Percentiles rank a stretch among this genome's conserved stretches.
phyloP scores from a whole-genome alignment of 2,888 invertebrate genomes.

The Agrilus cyanescens region DNA sequence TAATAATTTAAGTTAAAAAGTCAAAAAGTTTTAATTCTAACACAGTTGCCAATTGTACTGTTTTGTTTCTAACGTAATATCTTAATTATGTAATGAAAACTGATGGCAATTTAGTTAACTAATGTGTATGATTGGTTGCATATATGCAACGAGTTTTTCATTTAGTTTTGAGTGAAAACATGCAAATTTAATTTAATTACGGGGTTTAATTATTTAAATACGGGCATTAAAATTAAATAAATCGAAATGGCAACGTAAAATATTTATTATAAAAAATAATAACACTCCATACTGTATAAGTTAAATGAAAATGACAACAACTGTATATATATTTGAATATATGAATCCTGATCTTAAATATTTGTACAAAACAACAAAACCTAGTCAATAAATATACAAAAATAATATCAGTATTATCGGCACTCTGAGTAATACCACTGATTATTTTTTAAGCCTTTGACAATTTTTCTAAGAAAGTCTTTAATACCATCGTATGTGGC shows the following conservation, averaged over 20 bases:
- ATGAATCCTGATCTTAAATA: background rate
- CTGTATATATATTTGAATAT: slow-evolving; percentile 9
- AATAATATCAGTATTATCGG: slow-evolving; percentile 8
- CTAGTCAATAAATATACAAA: slow-evolving; percentile 13
- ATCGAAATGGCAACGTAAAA: background rate
- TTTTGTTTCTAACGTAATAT: too few relatives aligned
- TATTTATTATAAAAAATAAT: slow-evolving; percentile 16
- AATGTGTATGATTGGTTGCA: too few relatives aligned
- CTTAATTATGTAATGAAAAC: too few relatives aligned
- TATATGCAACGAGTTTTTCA: too few relatives aligned
- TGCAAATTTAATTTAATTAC: too few relatives aligned
- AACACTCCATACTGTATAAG: slow-evolving; percentile 14
- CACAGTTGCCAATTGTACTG: too few relatives aligned
- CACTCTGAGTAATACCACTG: slow-evolving; percentile 11
- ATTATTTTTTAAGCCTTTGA: slow-evolving; percentile 19
- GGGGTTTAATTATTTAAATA: too few relatives aligned
- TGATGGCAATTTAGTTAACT: too few relatives aligned
- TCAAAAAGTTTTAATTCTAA: too few relatives aligned
- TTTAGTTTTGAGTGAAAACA: too few relatives aligned
- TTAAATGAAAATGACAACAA: slow-evolving; percentile 8
- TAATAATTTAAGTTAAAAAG: too few relatives aligned
- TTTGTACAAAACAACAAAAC: slow-evolving; percentile 2
- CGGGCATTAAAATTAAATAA: too few relatives aligned
- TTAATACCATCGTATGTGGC: slow-evolving; percentile 81
- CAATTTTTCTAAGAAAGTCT: slow-evolving; percentile 39